A percentile compares a stretch with the other conserved stretches of the same genome.
These are phyloP conservation scores for Montifringilla adamsi DNA, from an alignment of 2,113 vertebrate genomes.

Conservation along the genomic window DNA sequence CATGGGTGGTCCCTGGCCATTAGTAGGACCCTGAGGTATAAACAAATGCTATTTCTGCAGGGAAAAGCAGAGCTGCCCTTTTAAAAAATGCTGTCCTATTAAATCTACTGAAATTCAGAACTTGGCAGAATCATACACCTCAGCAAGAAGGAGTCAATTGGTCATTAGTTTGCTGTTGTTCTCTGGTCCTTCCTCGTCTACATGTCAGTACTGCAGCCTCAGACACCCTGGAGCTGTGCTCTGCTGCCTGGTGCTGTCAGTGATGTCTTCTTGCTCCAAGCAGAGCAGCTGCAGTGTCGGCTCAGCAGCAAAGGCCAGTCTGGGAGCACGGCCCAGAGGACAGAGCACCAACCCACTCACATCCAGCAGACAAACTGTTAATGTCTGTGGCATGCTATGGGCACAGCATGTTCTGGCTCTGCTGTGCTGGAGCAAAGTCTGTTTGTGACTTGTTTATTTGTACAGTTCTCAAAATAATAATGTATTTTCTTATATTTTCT, in stretches of 20 bases:
- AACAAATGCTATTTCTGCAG: background rate
- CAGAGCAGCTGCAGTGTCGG: background rate
- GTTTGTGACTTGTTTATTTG: background rate
- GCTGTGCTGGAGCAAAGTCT: background rate
- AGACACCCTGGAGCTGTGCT: background rate
- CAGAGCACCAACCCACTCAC: background rate
- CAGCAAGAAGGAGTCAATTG: background rate
- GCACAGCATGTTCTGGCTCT: background rate
- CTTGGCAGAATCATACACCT: background rate
- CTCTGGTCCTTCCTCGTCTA: background rate
- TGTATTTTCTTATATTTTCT: background rate
- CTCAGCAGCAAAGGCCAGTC: background rate
- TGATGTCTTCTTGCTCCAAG: background rate
- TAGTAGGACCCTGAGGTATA: background rate
- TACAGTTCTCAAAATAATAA: background rate
- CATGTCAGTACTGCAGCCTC: background rate
- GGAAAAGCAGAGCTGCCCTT: background rate
- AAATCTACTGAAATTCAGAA: background rate
- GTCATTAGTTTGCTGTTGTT: background rate
- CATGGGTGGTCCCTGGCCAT: background rate
- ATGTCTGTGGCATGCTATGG: accelerated
- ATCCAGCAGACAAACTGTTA: background rate
- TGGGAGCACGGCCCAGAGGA: background rate
- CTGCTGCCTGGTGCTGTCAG: background rate
- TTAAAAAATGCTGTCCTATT: background rate